These are phyloP conservation scores for Lineus longissimus DNA, from an alignment of 1,140 invertebrate species.

Conservation along the genomic window DNA sequence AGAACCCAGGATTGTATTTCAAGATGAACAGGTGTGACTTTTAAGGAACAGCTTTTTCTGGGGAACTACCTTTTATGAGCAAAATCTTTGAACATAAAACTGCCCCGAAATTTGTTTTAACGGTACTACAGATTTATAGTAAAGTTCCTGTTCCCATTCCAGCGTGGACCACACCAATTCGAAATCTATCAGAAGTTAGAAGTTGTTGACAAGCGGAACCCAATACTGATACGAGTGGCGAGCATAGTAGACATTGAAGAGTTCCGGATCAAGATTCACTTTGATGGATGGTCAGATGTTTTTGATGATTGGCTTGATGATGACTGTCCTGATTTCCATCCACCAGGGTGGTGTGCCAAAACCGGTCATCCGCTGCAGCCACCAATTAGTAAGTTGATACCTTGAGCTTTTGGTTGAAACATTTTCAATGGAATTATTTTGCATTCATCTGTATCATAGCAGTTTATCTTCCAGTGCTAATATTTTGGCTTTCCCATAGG, in stretches of 20 bases:
- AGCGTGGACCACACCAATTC: conserved; percentile 53
- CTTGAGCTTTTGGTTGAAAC: no score
- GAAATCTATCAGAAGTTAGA: conserved; percentile 46
- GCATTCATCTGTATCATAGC: conserved; percentile 1
- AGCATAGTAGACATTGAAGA: conserved; percentile 78
- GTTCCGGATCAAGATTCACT: conserved; percentile 77
- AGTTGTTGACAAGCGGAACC: conserved; percentile 61
- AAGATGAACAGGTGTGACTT: no score
- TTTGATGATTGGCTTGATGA: conserved; percentile 79
- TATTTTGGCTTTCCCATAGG: conserved; percentile 56
- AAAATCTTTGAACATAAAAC: background rate
- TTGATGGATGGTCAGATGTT: conserved; percentile 84
- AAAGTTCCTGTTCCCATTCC: conserved; percentile 8
- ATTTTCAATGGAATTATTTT: conserved; percentile 9
- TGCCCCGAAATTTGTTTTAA: no score
- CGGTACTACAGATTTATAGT: no score
- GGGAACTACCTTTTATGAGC: background rate
- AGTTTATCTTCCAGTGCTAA: no score
- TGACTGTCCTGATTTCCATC: conserved; percentile 46
- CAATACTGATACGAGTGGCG: conserved; percentile 78
- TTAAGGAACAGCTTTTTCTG: no score
- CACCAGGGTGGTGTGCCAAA: conserved; percentile 60
- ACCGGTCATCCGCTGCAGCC: conserved; percentile 81
- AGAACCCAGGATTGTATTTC: no score
- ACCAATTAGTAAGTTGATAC: conserved; percentile 55